Evolutionary conservation across 2,888 invertebrate genomes (phyloP).

Genomic region (Mesorhabditis sp.): DNA sequence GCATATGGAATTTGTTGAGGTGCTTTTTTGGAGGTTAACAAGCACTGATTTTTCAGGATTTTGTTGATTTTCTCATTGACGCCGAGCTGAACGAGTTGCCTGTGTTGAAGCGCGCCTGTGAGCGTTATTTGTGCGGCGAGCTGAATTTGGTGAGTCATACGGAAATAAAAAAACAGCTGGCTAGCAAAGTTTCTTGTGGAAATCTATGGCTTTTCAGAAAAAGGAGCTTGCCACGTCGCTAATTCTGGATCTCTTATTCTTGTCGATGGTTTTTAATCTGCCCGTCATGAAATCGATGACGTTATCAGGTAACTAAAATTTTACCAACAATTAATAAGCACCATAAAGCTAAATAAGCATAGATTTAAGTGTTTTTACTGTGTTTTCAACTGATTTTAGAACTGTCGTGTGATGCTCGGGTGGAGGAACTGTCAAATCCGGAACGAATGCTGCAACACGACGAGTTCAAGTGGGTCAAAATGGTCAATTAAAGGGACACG

Average conservation of each 20-base stretch:
- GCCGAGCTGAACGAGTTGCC: conserved; percentile 57
- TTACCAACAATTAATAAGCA: not conserved
- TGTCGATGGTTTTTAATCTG: conserved; percentile 54
- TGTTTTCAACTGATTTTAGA: not conserved
- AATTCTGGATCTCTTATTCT: conserved; percentile 52
- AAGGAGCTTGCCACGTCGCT: conserved; percentile 51
- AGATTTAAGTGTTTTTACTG: not conserved
- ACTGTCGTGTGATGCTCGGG: conserved; percentile 20
- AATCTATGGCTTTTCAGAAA: conserved; percentile 31
- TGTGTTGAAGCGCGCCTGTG: conserved; percentile 54
- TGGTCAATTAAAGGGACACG: too few species aligned
- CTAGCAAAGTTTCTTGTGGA: not conserved
- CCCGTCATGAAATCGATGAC: conserved; percentile 58
- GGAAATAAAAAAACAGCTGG: not conserved
- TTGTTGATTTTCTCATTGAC: conserved; percentile 47
- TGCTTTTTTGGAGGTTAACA: conserved; percentile 31
- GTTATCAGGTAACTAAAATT: conserved; percentile 43
- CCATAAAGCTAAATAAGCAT: not conserved
- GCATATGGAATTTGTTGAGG: conserved; percentile 56
- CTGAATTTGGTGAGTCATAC: conserved; percentile 39
- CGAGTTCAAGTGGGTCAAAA: conserved; percentile 41
- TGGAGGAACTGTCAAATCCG: conserved; percentile 41
- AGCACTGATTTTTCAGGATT: conserved; percentile 24
- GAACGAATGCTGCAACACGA: conserved; percentile 48
- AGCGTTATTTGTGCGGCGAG: conserved; percentile 55